A percentile compares a stretch with the other conserved stretches of the same genome.
Evolutionary conservation across 2,113 vertebrate genomes (phyloP).

Genomic region (Urocitellus parryii): DNA sequence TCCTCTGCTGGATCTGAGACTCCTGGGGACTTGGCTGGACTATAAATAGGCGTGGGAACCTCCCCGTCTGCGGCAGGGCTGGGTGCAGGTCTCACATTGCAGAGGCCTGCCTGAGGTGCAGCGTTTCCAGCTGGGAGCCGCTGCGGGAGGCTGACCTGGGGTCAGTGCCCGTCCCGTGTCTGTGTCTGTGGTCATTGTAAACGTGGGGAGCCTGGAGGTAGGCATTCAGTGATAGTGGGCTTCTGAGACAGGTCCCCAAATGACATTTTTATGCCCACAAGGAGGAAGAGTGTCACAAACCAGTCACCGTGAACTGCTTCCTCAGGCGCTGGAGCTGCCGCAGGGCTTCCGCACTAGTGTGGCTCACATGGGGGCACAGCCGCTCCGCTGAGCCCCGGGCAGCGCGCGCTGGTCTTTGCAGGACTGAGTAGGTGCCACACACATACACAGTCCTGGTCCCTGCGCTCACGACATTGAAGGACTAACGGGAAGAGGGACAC

Average conservation of each 20-base stretch:
- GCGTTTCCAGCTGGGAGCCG: background rate
- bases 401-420: background rate
- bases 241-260: background rate
- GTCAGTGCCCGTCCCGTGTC: background rate
- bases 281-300: background rate
- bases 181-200: background rate
- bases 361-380: fast-evolving
- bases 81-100: fast-evolving
- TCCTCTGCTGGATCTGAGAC: background rate
- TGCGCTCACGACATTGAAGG: fast-evolving
- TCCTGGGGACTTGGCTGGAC: background rate
- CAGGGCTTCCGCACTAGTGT: fast-evolving
- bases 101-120: background rate
- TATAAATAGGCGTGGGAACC: background rate
- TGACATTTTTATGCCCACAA: fast-evolving
- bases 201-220: background rate
- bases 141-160: background rate
- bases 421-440: background rate
- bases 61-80: background rate
- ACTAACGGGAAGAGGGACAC: background rate
- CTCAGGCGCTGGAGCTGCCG: background rate
- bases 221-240: background rate
- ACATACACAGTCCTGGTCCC: background rate
- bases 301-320: fast-evolving
- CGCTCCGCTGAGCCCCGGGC: no score